Conservation (phyloP, 1,140 invertebrate genomes). For the Atta cephalotes region DNA sequence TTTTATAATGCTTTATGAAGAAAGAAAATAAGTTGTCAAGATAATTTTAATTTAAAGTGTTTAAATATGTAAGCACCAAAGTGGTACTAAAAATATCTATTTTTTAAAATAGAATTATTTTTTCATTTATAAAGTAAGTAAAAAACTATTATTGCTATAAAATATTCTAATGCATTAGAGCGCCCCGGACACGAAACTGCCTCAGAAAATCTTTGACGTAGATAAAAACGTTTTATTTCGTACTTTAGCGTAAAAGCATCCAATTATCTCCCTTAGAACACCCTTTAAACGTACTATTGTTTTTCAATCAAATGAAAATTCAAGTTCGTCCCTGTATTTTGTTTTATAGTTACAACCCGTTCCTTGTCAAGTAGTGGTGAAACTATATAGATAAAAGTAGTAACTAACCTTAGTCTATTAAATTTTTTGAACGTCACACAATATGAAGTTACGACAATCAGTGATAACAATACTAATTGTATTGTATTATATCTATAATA, state of each 20-base stretch:
- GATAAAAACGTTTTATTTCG: slow-evolving; percentile 46
- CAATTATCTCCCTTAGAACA: too few species aligned
- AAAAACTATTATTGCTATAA: not conserved
- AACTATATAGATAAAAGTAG: too few species aligned
- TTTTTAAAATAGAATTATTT: not conserved
- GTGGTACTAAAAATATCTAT: not conserved
- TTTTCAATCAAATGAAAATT: slow-evolving; percentile 2
- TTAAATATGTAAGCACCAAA: not conserved
- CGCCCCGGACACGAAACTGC: not conserved
- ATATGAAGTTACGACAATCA: too few species aligned
- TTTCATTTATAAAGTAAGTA: not conserved
- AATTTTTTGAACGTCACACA: too few species aligned
- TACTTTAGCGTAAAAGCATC: slow-evolving; percentile 9
- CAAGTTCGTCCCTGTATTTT: slow-evolving; percentile 36
- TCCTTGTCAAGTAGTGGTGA: too few species aligned
- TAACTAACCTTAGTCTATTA: too few species aligned
- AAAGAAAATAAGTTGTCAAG: not conserved
- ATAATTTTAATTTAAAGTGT: not conserved
- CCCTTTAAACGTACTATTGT: not conserved
- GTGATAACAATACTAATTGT: too few species aligned
- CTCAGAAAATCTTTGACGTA: slow-evolving; percentile 7
- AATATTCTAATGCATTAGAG: not conserved
- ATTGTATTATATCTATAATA: too few species aligned
- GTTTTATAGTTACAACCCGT: slow-evolving; percentile 58
- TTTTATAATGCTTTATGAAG: not conserved